These are phyloP conservation scores for Acholoe squamosa DNA, from an alignment of 2,888 invertebrate species.

Conservation along the genomic window DNA sequence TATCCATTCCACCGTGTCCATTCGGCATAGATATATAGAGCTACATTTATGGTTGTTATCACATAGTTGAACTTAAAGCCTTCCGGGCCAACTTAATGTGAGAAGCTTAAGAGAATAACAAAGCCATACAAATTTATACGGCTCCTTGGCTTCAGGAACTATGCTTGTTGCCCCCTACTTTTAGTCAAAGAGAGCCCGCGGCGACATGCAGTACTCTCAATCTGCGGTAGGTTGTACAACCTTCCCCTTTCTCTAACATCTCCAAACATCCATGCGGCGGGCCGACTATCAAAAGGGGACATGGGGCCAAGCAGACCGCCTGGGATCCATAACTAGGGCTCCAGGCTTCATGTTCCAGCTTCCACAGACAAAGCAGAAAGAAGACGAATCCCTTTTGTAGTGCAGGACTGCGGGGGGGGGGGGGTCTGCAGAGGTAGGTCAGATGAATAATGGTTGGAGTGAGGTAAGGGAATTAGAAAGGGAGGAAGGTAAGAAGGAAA, in stretches of 20 bases:
- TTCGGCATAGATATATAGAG: too few species aligned
- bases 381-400: background rate
- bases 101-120: background rate
- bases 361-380: background rate
- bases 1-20: too few species aligned
- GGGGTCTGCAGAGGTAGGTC: background rate
- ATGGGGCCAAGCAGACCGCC: background rate
- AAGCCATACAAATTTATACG: background rate
- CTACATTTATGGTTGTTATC: too few species aligned
- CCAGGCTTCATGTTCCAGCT: slow-evolving; percentile 15
- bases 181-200: background rate
- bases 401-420: background rate
- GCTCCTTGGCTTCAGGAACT: background rate
- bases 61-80: background rate
- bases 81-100: background rate
- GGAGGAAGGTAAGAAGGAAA: background rate
- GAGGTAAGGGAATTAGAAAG: background rate
- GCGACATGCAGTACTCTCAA: background rate
- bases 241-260: background rate
- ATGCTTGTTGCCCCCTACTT: background rate
- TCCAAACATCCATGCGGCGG: background rate
- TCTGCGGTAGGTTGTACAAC: background rate
- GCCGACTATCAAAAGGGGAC: slow-evolving; percentile 11
- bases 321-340: slow-evolving; percentile 37
- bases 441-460: background rate